These are phyloP conservation scores for Ascaphus truei DNA, from an alignment of 2,113 vertebrate genomes.

Conservation along the genomic window DNA sequence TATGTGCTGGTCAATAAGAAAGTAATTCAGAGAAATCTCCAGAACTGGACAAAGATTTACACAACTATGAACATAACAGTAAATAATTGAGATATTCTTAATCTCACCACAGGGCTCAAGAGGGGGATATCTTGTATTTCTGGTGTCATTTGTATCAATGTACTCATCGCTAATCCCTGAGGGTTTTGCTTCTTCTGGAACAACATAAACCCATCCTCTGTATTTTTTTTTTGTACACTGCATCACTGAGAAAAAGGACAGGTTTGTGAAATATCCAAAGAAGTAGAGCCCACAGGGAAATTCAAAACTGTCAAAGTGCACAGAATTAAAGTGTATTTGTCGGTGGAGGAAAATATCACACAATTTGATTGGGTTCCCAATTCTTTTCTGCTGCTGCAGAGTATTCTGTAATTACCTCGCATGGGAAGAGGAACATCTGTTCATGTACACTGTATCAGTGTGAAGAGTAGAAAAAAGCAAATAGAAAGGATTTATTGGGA, in stretches of 20 bases:
- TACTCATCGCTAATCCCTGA: too few species aligned
- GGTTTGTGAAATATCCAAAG: conserved; percentile 2
- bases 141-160: too few species aligned
- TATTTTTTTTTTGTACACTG: neutral
- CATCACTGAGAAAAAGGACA: neutral
- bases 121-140: too few species aligned
- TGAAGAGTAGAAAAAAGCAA: conserved; percentile 38
- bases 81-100: too few species aligned
- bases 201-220: too few species aligned
- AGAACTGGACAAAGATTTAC: too few species aligned
- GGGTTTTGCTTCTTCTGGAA: too few species aligned
- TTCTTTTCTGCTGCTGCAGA: conserved; percentile 32
- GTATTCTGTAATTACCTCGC: conserved; percentile 36
- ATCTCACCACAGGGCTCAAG: too few species aligned
- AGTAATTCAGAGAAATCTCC: too few species aligned
- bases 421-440: conserved; percentile 27
- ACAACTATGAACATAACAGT: too few species aligned
- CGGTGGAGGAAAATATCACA: conserved; percentile 11
- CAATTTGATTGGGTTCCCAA: conserved; percentile 30
- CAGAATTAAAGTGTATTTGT: conserved; percentile 20
- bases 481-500: conserved; percentile 38
- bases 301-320: conserved; percentile 5
- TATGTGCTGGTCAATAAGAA: too few species aligned
- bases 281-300: conserved; percentile 10
- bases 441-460: conserved; percentile 17